Conservation (phyloP, 1,140 invertebrate genomes). For the Halesus radiatus region DNA sequence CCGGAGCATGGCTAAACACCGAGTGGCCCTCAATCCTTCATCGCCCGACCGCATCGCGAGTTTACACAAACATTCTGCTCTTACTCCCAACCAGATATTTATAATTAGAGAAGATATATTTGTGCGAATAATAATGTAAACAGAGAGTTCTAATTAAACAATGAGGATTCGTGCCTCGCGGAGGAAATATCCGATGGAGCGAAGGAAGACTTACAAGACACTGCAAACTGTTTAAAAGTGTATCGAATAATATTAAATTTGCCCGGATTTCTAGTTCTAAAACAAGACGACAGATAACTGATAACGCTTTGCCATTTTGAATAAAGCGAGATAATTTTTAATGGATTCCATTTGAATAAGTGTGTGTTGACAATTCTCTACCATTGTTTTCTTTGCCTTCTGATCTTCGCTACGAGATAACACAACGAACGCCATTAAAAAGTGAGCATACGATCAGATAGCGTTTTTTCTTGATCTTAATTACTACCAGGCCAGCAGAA, state of each 20-base stretch:
- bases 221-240: not conserved
- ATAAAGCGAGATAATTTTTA: not conserved
- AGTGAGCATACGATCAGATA: slow-evolving; percentile 27
- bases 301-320: not conserved
- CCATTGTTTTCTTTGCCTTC: slow-evolving; percentile 23
- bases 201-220: not conserved
- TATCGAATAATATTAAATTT: not conserved
- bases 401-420: not conserved
- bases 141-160: slow-evolving; percentile 48
- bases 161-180: slow-evolving; percentile 27
- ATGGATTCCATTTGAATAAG: not conserved
- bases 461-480: slow-evolving; percentile 19
- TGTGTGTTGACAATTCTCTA: slow-evolving; percentile 28
- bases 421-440: slow-evolving; percentile 25
- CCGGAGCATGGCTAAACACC: not conserved
- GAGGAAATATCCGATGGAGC: not conserved
- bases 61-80: slow-evolving; percentile 39
- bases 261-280: not conserved
- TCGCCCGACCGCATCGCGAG: not conserved
- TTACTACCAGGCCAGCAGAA: slow-evolving; percentile 26
- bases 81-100: slow-evolving; percentile 47
- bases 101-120: slow-evolving; percentile 50
- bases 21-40: slow-evolving; percentile 15
- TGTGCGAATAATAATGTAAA: slow-evolving; percentile 48
- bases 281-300: not conserved